A percentile compares a stretch with the other conserved stretches of the same genome.
Conservation (phyloP, 2,797 vertebrate genomes). For the Champsocephalus esox region DNA sequence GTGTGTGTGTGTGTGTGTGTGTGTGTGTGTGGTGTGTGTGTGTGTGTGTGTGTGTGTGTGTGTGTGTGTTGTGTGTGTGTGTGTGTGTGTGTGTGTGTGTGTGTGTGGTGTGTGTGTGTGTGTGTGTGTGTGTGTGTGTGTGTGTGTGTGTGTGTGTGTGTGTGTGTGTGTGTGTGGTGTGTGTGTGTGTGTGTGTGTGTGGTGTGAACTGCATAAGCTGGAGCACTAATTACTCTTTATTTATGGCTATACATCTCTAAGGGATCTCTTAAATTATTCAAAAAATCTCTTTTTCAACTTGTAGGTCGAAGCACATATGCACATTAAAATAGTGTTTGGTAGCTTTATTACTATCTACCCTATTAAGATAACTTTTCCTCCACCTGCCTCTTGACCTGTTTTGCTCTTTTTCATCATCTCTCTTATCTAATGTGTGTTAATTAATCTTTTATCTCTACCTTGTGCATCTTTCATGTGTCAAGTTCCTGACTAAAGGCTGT, state of each 20-base stretch:
- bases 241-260: constrained; percentile 21
- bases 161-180: not conserved
- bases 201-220: not conserved
- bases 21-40: no score
- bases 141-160: not conserved
- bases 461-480: constrained; percentile 22
- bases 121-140: constrained; percentile 22
- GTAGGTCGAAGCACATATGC: no score
- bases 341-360: not conserved
- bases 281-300: not conserved
- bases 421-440: not conserved
- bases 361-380: not conserved
- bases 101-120: not conserved
- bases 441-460: constrained; percentile 3
- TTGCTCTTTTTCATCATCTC: not conserved
- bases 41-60: no score
- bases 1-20: no score
- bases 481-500: constrained; percentile 96
- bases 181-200: not conserved
- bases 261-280: constrained; percentile 20
- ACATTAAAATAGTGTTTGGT: not conserved
- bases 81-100: no score
- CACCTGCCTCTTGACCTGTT: not conserved
- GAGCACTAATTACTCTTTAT: constrained; percentile 34
- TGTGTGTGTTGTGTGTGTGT: no score